Evolutionary conservation across 2,113 vertebrate genomes (phyloP).

Genomic region (Leucosticte australis): DNA sequence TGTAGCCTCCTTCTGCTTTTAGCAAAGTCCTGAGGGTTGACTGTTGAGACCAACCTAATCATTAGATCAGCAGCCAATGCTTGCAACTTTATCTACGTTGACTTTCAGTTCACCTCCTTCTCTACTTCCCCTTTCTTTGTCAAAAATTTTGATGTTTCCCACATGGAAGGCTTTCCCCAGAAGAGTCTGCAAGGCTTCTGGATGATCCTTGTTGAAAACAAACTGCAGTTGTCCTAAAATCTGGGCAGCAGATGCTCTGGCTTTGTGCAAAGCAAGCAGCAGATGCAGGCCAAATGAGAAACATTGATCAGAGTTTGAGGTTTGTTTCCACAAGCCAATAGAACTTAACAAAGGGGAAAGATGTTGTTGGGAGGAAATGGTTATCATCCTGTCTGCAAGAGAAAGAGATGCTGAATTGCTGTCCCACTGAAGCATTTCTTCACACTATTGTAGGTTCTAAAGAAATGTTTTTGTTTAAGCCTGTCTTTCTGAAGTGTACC

Average conservation of each 20-base stretch:
- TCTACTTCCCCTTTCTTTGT: background rate
- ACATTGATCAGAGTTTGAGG: background rate
- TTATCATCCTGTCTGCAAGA: background rate
- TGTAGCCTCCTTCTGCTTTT: background rate
- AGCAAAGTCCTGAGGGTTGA: background rate
- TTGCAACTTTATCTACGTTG: background rate
- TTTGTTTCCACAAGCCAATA: background rate
- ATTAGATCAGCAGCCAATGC: background rate
- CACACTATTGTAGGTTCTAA: background rate
- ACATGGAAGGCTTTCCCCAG: background rate
- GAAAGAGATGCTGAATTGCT: background rate
- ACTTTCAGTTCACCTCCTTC: background rate
- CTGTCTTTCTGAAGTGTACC: background rate
- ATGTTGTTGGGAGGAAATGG: background rate
- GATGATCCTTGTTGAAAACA: background rate
- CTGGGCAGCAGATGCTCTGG: background rate
- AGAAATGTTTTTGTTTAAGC: background rate
- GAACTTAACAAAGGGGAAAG: background rate
- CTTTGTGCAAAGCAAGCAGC: background rate
- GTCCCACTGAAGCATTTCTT: background rate
- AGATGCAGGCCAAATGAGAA: background rate
- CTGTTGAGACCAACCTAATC: background rate
- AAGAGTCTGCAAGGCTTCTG: background rate
- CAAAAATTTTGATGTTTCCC: background rate
- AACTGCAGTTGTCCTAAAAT: background rate